These are phyloP conservation scores for Psylliodes chrysocephalus DNA, from an alignment of 2,888 invertebrate genomes.

Conservation along the genomic window DNA sequence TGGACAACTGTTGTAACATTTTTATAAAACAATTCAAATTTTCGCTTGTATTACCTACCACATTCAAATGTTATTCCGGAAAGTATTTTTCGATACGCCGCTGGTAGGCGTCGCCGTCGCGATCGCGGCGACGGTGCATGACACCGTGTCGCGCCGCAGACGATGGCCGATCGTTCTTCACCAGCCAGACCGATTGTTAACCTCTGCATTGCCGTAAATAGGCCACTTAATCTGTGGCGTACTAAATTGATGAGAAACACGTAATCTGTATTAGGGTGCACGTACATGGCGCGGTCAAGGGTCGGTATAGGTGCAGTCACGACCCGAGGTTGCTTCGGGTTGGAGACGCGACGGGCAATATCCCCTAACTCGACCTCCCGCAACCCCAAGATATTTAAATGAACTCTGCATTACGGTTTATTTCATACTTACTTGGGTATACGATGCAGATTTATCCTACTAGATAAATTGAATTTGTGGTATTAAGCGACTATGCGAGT, in stretches of 20 bases:
- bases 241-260: constrained; percentile 24
- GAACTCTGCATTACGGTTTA: no score
- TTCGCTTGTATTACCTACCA: no score
- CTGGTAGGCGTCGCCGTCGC: neutral
- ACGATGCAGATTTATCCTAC: no score
- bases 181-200: constrained; percentile 24
- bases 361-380: no score
- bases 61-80: no score
- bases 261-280: neutral
- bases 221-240: constrained; percentile 28
- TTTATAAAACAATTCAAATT: no score
- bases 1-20: no score
- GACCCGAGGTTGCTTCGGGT: neutral
- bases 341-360: no score
- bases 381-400: no score
- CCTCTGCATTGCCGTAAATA: constrained; percentile 36
- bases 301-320: neutral
- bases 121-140: constrained; percentile 11
- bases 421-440: no score
- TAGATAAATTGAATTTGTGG: no score
- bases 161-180: constrained; percentile 11
- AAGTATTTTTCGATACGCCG: neutral
- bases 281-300: constrained; percentile 21
- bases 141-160: constrained; percentile 3
- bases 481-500: no score